Base-by-base conservation (phyloP, 2,797 vertebrate species). In the Pipistrellus nathusii region DNA sequence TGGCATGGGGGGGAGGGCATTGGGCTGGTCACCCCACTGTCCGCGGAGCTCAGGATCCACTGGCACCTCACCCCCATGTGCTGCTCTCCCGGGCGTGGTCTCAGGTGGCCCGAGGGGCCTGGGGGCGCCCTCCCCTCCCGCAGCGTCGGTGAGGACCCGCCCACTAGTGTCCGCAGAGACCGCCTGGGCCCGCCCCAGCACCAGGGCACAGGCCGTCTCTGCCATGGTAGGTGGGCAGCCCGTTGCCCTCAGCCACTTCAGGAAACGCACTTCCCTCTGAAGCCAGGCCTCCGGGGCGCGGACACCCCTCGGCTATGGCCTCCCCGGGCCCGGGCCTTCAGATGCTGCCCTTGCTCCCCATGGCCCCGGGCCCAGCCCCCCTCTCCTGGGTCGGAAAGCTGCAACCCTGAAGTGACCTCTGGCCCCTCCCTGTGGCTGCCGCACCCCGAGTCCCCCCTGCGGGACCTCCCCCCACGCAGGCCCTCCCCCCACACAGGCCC, bases 101-200 rank as follows among this genome's bases (percentile, higher is more conserved):
- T 66, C 2, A 17, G 62, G n/a, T 4, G 30, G 14, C 44, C 44
- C 38, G 25, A 1, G 10, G 57, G 57, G 57, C 23, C 18, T 25
- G 15, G n/a, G 51, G 48, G 48, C 3, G 32, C 10, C 51, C 55
- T 18, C 77, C 8, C 41, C 3, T 23, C 41, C 30, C 5, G n/a
- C 38, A 4, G 14, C 0, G 0, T 30, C 11, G 5, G 12, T 35
- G 6, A 20, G 25, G 15, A 12, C 27, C 5, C 14, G 35, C 44
- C 20, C 0, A 32, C 8, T 1, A 0, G 6, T n/a, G 35, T 32
- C 48, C 2, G 0, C 18, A 44, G 32, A 13, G 8, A 10, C 51
- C 46, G 6, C 38, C 68, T 51, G 9, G 1, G 57, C 53, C 3
- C 23, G 11, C 38, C 48, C 20, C 59, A 4, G 12, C 7, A 25